Evolutionary conservation across 2,888 invertebrate genomes (phyloP), one percentile per base, ranked within the genome.

Genomic region (Polydrusus cervinus): DNA sequence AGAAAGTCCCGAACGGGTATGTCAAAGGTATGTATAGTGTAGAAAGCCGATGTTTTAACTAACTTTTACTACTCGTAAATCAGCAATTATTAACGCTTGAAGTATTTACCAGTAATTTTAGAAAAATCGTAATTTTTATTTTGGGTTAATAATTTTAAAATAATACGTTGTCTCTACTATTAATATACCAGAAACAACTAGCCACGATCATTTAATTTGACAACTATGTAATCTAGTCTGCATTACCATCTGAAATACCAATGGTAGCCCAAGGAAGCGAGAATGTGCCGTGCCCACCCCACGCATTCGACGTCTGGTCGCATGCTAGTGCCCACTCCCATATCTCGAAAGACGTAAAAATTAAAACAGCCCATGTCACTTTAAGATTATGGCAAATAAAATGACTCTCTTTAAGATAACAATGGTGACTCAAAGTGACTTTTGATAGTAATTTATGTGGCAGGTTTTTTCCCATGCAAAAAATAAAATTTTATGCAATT

Each of bases 211-310:
- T 60, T 60, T 60, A 60, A 60, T 60, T 38, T 60, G 57, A 60
- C 38, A 60, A 70, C 62, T 61, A 62, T 13, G 51, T 70, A 70
- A 70, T 62, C 40, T 40, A 70, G 51, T 62, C 53, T 30, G 57
- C 53, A 64, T 71, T 74, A 74, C 14, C 7, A 57, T 75, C 66
- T 74, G 71, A 67, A 74, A 68, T 60, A 57, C 71, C 71, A 66
- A 75, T 78, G 74, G 80, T 80, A 80, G 80, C 80, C 79, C 75
- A 74, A 72, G 79, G 78, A 80, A 75, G 77, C 79, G 78, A 78
- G 77, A 79, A 75, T 76, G 75, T 72, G 75, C 78, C 57, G 57
- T 60, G 57, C 57, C 38, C 10, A 60, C 80, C 79, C 80, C 79
- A 79, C 79, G 79, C 78, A 64, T 53, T 71, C 67, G 74, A 78